Base-by-base conservation (phyloP, 2,113 vertebrate genomes). In the Arothron firmamentum region DNA sequence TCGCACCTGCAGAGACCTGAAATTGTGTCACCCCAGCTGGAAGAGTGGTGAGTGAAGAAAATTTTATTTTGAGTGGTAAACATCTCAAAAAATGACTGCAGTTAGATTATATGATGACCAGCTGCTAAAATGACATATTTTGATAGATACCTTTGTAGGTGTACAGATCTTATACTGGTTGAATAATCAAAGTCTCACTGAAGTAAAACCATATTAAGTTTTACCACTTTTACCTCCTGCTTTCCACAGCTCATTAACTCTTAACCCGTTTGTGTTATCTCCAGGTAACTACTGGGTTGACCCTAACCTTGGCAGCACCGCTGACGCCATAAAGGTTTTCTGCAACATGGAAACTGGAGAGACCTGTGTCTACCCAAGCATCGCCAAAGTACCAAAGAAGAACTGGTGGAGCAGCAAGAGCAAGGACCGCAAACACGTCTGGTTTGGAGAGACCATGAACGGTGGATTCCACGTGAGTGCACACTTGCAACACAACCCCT, bases 251-350 rank as follows among this genome's bases (percentile, higher is more conserved):
- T 21, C 18, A n/a, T 38, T 47, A 17, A 10, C 47, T 28, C 51
- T 60, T 51, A 31, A 70, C 18, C 9, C n/a, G 19, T 1, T 31
- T 50, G 16, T 41, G 17, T 66, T 25, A 10, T 45, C 20, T 58
- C 16, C 77, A 99, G 97, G 95, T 34, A 91, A 98, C 50, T 99
- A 98, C 90, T 99, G 95, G 95, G 94, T 99, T 2, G 97, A 98
- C 75, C 97, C 97, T 20, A 99, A 99, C 90, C 91, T 97, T 49
- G 97, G 97, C 83, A 94, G 95, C 89, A 94, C 87, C 5, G 87
- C 93, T 61, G 97, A 99, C 0, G 94, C 96, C 87, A 97, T 99
- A 81, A 99, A 96, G 75, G 97, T 94, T 25, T 98, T 94, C 93
- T 99, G 97, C 76, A 96, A 98, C 89, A 95, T 99, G 96, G 96